Conservation (phyloP, 2,113 vertebrate genomes). For the Petroica traversi region DNA sequence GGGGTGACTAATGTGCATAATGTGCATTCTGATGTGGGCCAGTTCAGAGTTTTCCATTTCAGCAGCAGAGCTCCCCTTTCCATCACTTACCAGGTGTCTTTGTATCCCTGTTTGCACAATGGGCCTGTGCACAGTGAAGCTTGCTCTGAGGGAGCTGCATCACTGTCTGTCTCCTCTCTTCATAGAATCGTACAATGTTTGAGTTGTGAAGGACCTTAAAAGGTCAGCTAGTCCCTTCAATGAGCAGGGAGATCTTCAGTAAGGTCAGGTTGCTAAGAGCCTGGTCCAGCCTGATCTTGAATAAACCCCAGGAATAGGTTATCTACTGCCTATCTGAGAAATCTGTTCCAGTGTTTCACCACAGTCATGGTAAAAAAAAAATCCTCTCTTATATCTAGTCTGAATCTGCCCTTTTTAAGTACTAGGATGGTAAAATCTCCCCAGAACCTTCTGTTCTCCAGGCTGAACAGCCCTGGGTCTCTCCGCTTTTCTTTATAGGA, state of each 20-base stretch:
- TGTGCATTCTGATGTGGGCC: neutral
- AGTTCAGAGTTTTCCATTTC: neutral
- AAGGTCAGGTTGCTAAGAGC: neutral
- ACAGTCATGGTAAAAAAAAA: neutral
- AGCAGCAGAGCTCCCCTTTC: neutral
- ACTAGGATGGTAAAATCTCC: neutral
- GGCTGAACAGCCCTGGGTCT: neutral
- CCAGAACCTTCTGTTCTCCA: neutral
- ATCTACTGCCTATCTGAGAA: neutral
- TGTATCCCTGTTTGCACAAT: neutral
- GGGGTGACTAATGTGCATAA: neutral
- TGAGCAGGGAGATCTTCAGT: neutral
- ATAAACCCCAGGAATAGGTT: neutral
- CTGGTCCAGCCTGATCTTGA: neutral
- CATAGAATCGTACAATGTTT: neutral
- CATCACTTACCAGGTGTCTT: neutral
- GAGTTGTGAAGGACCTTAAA: neutral
- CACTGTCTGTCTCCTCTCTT: neutral
- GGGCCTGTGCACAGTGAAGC: rapidly evolving
- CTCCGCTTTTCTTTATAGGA: neutral
- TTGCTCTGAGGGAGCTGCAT: neutral
- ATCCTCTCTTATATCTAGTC: neutral
- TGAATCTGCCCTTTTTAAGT: neutral
- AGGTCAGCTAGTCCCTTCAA: neutral
- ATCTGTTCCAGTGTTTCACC: neutral